Conservation (phyloP, 2,797 vertebrate species). For the Scyliorhinus canicula region DNA sequence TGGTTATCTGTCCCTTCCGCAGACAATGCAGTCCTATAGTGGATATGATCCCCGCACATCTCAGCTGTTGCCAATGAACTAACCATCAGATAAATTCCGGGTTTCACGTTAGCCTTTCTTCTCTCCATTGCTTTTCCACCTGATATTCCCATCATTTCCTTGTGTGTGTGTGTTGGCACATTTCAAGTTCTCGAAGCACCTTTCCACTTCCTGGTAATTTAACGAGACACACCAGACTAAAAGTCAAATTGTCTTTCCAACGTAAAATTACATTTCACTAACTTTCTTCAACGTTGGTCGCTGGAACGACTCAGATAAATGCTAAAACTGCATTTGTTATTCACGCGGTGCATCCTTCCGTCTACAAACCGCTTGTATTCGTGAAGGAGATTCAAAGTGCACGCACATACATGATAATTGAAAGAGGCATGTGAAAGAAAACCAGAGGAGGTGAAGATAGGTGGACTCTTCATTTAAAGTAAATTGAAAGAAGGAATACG, state of each 20-base stretch:
- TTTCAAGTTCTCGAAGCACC: background rate
- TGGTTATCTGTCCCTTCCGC: background rate
- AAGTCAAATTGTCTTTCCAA: background rate
- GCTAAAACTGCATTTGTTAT: background rate
- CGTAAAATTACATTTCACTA: background rate
- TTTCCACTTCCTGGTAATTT: background rate
- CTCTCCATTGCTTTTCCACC: background rate
- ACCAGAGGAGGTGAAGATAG: background rate
- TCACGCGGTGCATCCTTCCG: background rate
- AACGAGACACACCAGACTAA: background rate
- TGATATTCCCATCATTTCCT: background rate
- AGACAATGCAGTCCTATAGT: constrained; percentile 23
- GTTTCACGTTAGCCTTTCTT: constrained; percentile 43
- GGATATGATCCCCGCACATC: constrained; percentile 47
- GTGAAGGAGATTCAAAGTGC: background rate
- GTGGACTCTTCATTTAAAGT: background rate
- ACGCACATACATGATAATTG: background rate
- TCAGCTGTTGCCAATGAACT: constrained; percentile 47
- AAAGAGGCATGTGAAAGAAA: background rate
- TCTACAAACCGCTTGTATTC: background rate
- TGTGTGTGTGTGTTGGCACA: background rate
- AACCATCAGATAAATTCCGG: constrained; percentile 40
- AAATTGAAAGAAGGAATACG: background rate
- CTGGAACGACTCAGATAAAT: background rate
- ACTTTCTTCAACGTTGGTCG: background rate